Evolutionary conservation across 2,797 vertebrate genomes (phyloP), one percentile per base, ranked within the genome.

Genomic region (Sylvilagus floridanus): DNA sequence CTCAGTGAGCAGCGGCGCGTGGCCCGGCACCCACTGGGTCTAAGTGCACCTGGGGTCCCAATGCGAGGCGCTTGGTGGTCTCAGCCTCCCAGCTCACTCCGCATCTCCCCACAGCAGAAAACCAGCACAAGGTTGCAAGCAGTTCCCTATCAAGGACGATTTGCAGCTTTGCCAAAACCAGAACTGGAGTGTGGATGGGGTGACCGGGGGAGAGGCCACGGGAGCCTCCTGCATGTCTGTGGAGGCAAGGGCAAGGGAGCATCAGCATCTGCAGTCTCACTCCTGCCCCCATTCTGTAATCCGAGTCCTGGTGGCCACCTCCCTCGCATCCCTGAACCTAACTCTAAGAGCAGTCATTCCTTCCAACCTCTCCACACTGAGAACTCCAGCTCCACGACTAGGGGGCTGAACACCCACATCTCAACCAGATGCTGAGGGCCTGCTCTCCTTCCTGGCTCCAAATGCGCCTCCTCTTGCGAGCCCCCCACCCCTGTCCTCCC

Each of bases 111-210:
- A 94, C 79, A 94, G 90, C 93, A 96, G 93, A 88, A 96, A 97
- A 97, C 84, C 93, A 97, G 92, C 97, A 91, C 69, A 72, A 68
- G 73, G 95, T 79, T 92, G 95, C 95, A 84, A 95, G 90, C 22
- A 96, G 95, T 92, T 95, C 91, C 75, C 81, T 96, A 91, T 97
- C 96, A 97, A 97, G 95, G 96, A 97, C 96, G 95, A 78, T 95
- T 57, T 93, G 92, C 82, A 96, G 96, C 91, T 96, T 94, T 81
- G 90, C 16, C 90, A 96, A 96, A 97, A 92, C 96, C 96, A 97
- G 95, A 94, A 96, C 13, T 95, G 94, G 94, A 98, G 73, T 95
- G 16, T 96, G 97, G 97, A 97, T 97, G 95, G 96, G 95, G 78
- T 85, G 85, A 92, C 92, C 37, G 22, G 84, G 96, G 84, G 47